Evolutionary conservation across 2,888 invertebrate species (phyloP), one percentile per base, ranked within the genome.

Genomic region (Sinodicranocentrus sp.): DNA sequence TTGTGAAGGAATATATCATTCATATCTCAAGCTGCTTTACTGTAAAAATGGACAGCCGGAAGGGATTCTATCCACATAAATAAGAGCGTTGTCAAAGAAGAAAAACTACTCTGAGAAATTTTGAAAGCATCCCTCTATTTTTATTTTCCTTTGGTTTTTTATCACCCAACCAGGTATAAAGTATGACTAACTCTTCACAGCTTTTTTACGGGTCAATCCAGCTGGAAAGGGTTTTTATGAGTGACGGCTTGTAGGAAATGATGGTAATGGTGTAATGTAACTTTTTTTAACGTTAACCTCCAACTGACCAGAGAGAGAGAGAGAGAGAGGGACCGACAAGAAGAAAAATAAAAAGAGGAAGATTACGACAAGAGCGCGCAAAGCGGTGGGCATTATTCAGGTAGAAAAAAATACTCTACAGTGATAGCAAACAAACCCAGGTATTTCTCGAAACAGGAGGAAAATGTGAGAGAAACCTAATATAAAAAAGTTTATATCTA

Each of bases 151-250:
- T 57, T 23, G 23, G 8, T 57, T 57, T 57, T 57, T 57, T 57
- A 48, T 48, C 48, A 13, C 13, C 13, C 39, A 5, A 8, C 39
- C 39, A 8, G 39, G 48, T n/a, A 10, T n/a, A 10, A 15, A 48
- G 48, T 10, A 10, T 39, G 15, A 48, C 48, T n/a, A 48, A n/a
- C 48, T 5, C 15, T 52, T 54, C 80, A 65, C 65, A 65, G 65
- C 43, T 72, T n/a, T n/a, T n/a, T 72, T 72, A 72, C 72, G 71
- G 72, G 80, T 80, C 80, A 80, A 80, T 80, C 65, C 80, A 80
- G 80, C 72, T 80, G 80, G 80, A 80, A 80, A 80, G 72, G 71
- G 61, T 80, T 80, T 79, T 80, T 72, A 80, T 80, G 80, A 80
- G 80, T 80, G 80, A 80, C 80, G 72, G 80, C 80, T 80, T 80